Base-by-base conservation (phyloP, 1,140 invertebrate genomes). In the Portunus trituberculatus region DNA sequence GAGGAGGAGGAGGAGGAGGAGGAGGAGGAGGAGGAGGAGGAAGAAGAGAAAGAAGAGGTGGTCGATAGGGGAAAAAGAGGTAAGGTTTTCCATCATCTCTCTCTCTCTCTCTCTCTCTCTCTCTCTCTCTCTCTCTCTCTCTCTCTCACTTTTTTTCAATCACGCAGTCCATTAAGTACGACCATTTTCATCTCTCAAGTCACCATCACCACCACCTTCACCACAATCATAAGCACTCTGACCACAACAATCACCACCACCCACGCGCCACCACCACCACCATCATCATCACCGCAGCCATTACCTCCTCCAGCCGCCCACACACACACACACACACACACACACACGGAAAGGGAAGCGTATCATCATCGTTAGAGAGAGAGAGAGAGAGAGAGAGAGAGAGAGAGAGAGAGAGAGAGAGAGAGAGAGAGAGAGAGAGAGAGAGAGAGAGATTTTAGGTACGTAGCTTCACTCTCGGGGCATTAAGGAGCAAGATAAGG, bases 321-420 rank as follows among this genome's bases (percentile, higher is more conserved):
- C 76, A 82, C 76, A 82, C 76, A 82, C 76, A 7, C 76, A 82
- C 7, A 82, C 76, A 82, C 76, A 82, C 76, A 82, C 76, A 82
- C 76, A 82, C 76, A 82, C 76, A 82, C 76, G 28, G 20, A 82
- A 20, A 82, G 20, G 28, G 20, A 82, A 20, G 28, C 76, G 39
- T 28, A 82, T 28, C 16, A 20, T 82, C 76, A 82, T 82, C 28
- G 8, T 25, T 8, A 25, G 1, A 14, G n/a, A 86, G 12, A n/a
- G 14, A 1, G 32, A 86, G 20, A 86, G 28, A 31, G 84, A 14
- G 28, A 20, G 14, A 14, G 14, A 4, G 28, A 7, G 29, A 28
- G 14, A 14, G n/a, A 86, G 12, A n/a, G 14, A 1, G 32, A 86
- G 20, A 86, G 28, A 31, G 84, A 14, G 28, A 20, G 14, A 14